Evolutionary conservation across 2,113 vertebrate genomes (phyloP).

Genomic region (Cariama cristata): DNA sequence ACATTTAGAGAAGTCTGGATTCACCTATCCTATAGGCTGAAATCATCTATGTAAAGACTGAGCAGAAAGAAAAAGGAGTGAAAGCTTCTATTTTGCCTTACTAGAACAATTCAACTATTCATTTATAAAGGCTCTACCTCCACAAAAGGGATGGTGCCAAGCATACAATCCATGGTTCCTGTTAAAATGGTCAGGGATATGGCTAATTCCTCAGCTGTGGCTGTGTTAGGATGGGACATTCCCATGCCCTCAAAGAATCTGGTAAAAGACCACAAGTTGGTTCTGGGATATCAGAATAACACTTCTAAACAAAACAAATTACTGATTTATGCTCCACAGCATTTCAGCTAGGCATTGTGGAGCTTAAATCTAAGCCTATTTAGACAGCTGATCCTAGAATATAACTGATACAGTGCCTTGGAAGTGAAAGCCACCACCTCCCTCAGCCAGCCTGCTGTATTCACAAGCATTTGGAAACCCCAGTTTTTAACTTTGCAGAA

Average conservation of each 20-base stretch:
- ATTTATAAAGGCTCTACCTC: not conserved
- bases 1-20: not conserved
- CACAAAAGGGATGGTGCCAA: not conserved
- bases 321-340: not conserved
- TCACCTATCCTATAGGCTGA: not conserved
- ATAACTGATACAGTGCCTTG: not conserved
- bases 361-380: not conserved
- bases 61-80: not conserved
- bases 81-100: not conserved
- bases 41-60: not conserved
- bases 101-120: not conserved
- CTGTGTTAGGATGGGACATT: not conserved
- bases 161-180: not conserved
- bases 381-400: not conserved
- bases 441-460: not conserved
- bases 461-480: not conserved
- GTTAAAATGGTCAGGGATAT: not conserved
- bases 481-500: not conserved
- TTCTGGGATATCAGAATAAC: not conserved
- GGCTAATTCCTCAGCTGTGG: not conserved
- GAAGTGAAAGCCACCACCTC: not conserved
- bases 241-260: not conserved
- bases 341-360: not conserved
- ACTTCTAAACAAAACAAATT: not conserved
- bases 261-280: not conserved